Conservation (phyloP, 2,113 vertebrate species). For the Channa argus region DNA sequence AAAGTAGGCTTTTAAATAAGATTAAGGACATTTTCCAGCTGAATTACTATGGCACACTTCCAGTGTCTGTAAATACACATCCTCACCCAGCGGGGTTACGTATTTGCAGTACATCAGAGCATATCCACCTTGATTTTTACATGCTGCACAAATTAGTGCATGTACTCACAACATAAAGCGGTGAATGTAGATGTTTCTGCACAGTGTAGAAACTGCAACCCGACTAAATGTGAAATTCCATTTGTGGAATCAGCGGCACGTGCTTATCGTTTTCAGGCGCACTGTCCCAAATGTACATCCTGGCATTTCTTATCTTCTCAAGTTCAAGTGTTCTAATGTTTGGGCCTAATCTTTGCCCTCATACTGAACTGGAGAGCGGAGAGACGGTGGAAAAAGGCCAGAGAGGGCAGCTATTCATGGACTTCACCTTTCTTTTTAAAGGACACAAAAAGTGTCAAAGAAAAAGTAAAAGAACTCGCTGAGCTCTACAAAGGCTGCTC, state of each 20-base stretch:
- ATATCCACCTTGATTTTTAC: no score
- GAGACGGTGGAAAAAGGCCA: neutral
- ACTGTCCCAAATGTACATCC: neutral
- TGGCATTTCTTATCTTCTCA: conserved; percentile 18
- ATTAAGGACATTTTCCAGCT: neutral
- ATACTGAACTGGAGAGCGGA: neutral
- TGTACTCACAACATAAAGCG: no score
- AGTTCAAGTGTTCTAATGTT: neutral
- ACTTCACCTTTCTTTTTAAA: conserved; percentile 4
- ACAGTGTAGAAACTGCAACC: no score
- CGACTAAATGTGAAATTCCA: no score
- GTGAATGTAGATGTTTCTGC: no score
- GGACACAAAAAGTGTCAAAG: neutral
- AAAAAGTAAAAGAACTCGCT: neutral
- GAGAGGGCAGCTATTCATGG: neutral
- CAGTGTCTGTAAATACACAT: no score
- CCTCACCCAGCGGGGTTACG: no score
- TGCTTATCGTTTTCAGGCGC: conserved; percentile 1
- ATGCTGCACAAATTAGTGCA: no score
- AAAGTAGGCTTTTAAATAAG: neutral
- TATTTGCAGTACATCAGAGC: no score
- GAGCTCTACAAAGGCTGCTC: neutral
- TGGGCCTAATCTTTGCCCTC: neutral
- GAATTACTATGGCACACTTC: neutral
- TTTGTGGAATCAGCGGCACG: no score